These are phyloP conservation scores for human DNA, from an alignment of 2,113 vertebrate genomes.

Conservation along the genomic window GRCh38 chr1:181167501-181168000, in stretches of 20 bases:
- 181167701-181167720: background rate
- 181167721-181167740: background rate
- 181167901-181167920: background rate
- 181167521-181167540: background rate
- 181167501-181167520: background rate
- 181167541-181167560: background rate
- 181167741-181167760: background rate
- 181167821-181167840: background rate
- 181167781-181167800: background rate
- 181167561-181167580: background rate
- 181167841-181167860: background rate
- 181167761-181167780: background rate
- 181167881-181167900: background rate
- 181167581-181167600: background rate
- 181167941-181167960: background rate
- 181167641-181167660: background rate
- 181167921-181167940: background rate
- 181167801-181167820: background rate
- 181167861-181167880: background rate
- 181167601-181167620: rapidly evolving
- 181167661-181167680: background rate
- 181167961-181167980: background rate
- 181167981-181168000: background rate
- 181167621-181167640: rapidly evolving
- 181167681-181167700: background rate